Percentiles rank a stretch among this genome's conserved stretches.
These are phyloP conservation scores for Triplophysa yarkandensis DNA, from an alignment of 2,797 vertebrate genomes.

Conservation along the genomic window DNA sequence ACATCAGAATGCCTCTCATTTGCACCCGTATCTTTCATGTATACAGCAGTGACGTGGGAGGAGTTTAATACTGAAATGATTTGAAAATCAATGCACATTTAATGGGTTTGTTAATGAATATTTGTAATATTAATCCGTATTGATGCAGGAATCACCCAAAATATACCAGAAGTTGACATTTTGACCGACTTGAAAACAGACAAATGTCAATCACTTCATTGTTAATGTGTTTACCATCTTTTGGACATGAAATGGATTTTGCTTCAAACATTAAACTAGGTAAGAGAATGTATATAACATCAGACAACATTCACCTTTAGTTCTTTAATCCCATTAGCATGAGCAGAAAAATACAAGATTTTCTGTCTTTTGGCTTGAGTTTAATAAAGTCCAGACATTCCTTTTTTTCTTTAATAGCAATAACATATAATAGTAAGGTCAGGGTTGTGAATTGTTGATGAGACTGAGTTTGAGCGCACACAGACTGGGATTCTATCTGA, in stretches of 20 bases:
- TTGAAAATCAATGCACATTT: neutral
- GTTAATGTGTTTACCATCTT: neutral
- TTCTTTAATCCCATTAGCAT: neutral
- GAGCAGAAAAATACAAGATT: neutral
- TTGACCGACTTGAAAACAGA: neutral
- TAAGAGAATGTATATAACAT: neutral
- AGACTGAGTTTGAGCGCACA: constrained; percentile 34
- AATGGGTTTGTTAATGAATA: neutral
- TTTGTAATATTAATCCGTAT: neutral
- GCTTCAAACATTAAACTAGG: neutral
- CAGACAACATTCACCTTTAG: neutral
- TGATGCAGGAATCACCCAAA: neutral
- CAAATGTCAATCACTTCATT: neutral
- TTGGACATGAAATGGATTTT: neutral
- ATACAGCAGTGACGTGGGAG: neutral
- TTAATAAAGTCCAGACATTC: neutral
- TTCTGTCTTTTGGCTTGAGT: neutral
- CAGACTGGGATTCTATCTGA: constrained; percentile 28
- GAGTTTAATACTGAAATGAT: neutral
- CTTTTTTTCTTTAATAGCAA: neutral
- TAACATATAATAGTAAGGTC: constrained; percentile 3
- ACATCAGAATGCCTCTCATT: neutral
- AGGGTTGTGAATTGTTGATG: constrained; percentile 34
- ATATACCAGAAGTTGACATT: neutral
- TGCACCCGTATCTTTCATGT: neutral